A percentile compares a stretch with the other conserved stretches of the same genome.
These are phyloP conservation scores for Phocoena phocoena DNA, from an alignment of 2,113 vertebrate species.

Conservation along the genomic window DNA sequence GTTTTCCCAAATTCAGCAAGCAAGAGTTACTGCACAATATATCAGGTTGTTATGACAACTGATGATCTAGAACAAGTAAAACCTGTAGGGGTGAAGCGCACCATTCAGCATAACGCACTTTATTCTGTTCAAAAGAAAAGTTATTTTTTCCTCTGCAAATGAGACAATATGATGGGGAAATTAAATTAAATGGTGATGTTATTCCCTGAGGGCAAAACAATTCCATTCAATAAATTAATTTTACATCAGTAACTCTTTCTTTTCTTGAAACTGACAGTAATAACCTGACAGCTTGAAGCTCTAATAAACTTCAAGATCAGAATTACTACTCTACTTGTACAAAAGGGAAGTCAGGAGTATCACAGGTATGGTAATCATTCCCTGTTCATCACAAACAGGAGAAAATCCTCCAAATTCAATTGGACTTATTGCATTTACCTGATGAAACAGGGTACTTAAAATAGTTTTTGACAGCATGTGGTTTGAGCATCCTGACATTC, in stretches of 20 bases:
- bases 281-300: constrained; percentile 89
- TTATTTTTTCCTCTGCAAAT: constrained; percentile 85
- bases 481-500: constrained; percentile 80
- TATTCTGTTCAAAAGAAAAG: constrained; percentile 82
- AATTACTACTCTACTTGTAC: constrained; percentile 68
- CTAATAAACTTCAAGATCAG: constrained; percentile 87
- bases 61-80: constrained; percentile 78
- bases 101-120: constrained; percentile 77
- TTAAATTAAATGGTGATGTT: constrained; percentile 90
- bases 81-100: constrained; percentile 76
- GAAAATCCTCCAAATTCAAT: constrained; percentile 82
- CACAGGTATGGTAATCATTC: constrained; percentile 78
- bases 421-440: constrained; percentile 80
- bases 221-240: constrained; percentile 91
- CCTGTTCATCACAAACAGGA: constrained; percentile 76
- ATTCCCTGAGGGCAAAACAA: constrained; percentile 88
- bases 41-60: constrained; percentile 78
- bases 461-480: constrained; percentile 82
- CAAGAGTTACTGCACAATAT: constrained; percentile 54
- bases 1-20: constrained; percentile 60
- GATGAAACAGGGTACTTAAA: constrained; percentile 80
- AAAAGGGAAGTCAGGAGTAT: constrained; percentile 65
- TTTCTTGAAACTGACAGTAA: constrained; percentile 88
- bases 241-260: constrained; percentile 87
- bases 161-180: constrained; percentile 89